Conservation (phyloP, 2,888 invertebrate species). For the Tupiocoris notatus region DNA sequence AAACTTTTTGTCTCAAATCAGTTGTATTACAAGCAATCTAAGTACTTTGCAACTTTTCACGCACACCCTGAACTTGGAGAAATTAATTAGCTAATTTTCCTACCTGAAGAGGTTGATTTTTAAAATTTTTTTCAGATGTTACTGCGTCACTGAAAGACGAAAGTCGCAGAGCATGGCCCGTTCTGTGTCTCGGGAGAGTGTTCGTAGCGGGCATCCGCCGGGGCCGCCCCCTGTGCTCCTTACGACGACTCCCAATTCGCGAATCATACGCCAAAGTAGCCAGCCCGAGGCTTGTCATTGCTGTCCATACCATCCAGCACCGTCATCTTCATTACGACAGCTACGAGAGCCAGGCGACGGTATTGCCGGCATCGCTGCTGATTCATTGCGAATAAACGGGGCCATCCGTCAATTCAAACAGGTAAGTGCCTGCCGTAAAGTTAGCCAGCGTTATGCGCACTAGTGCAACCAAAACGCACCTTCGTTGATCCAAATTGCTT, state of each 20-base stretch:
- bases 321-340: constrained; percentile 83
- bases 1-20: too few species aligned
- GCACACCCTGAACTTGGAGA: too few species aligned
- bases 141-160: constrained; percentile 70
- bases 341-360: constrained; percentile 79
- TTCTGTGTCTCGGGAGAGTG: constrained; percentile 78
- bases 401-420: constrained; percentile 95
- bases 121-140: background rate
- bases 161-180: constrained; percentile 75
- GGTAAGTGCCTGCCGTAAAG: constrained; percentile 59
- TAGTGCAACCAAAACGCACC: too few species aligned
- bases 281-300: constrained; percentile 71
- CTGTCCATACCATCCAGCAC: constrained; percentile 59
- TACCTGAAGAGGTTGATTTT: too few species aligned
- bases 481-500: too few species aligned
- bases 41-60: too few species aligned
- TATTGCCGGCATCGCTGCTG: constrained; percentile 92
- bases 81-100: too few species aligned
- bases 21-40: too few species aligned
- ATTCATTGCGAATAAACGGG: constrained; percentile 92
- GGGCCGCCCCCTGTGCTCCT: constrained; percentile 69
- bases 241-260: constrained; percentile 65
- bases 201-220: constrained; percentile 56
- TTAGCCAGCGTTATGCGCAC: too few species aligned
- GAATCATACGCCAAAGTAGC: constrained; percentile 85